phyloP scores from a whole-genome alignment of 53 echinoderm and acorn worm species.

The Astropecten irregularis region DNA sequence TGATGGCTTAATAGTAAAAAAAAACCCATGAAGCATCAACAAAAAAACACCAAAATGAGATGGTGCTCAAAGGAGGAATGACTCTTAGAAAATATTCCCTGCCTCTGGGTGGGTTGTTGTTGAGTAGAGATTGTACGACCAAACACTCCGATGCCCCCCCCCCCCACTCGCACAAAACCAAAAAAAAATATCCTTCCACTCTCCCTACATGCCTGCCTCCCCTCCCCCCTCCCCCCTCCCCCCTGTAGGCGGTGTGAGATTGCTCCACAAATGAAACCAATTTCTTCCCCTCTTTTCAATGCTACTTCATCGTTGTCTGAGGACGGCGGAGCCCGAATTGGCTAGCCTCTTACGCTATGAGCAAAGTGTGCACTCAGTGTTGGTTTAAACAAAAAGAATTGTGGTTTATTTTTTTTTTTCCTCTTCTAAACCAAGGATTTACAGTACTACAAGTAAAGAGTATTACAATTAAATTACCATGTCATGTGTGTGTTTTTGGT shows the following conservation, averaged over 20 bases:
- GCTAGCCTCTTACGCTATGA: too few species aligned
- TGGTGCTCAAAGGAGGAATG: background rate
- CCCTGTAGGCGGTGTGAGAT: constrained; percentile 46
- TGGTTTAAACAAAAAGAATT: too few species aligned
- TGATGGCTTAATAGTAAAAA: too few species aligned
- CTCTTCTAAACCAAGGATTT: too few species aligned
- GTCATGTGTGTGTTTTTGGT: too few species aligned
- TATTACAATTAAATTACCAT: too few species aligned
- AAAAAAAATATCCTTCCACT: background rate
- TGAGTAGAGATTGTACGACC: constrained; percentile 34
- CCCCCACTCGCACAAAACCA: background rate
- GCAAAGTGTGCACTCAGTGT: too few species aligned
- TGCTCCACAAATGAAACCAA: constrained; percentile 52
- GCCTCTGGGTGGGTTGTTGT: background rate
- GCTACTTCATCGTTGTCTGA: too few species aligned
- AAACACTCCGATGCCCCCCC: background rate
- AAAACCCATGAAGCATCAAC: too few species aligned
- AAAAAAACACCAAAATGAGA: background rate
- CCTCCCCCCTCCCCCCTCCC: constrained; percentile 1
- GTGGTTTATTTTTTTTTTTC: too few species aligned
- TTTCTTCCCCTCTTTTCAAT: constrained; percentile 29
- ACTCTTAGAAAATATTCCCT: background rate
- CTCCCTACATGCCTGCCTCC: background rate
- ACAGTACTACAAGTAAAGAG: too few species aligned
- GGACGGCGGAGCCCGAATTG: too few species aligned